Percentiles rank a stretch among this genome's conserved stretches.
phyloP scores from a whole-genome alignment of 2,113 vertebrate species.

The Toxotes chatareus region DNA sequence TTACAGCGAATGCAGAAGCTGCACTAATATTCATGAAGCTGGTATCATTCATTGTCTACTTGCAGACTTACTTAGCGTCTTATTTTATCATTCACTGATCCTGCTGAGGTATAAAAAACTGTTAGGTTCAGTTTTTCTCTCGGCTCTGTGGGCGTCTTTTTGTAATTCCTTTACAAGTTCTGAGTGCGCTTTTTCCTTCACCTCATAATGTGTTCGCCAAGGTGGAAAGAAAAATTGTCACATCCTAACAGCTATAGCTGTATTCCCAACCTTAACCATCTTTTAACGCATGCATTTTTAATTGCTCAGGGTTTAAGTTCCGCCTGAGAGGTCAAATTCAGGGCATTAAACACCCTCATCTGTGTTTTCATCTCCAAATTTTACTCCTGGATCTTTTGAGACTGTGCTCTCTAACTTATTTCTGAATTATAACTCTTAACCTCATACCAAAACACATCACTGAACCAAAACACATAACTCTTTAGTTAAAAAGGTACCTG shows the following conservation, averaged over 20 bases:
- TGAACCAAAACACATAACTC: background rate
- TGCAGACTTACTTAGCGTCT: background rate
- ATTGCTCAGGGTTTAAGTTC: background rate
- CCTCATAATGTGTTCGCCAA: background rate
- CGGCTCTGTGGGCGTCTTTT: background rate
- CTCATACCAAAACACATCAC: background rate
- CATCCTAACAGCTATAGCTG: background rate
- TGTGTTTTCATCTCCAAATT: background rate
- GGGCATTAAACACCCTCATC: background rate
- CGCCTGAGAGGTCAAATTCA: background rate
- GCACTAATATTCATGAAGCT: background rate
- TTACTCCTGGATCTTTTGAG: background rate
- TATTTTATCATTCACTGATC: background rate
- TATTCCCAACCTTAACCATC: background rate
- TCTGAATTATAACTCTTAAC: background rate
- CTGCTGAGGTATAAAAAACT: background rate
- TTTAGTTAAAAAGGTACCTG: background rate
- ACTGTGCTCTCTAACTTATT: background rate
- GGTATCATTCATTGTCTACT: background rate
- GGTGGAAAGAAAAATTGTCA: no score
- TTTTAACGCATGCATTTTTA: background rate
- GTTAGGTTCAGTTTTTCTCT: background rate
- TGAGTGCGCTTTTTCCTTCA: background rate
- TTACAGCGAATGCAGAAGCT: constrained; percentile 30
- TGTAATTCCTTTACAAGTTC: background rate